These are phyloP conservation scores for Vulpes vulpes DNA, from an alignment of 2,113 vertebrate genomes.

Conservation along the genomic window DNA sequence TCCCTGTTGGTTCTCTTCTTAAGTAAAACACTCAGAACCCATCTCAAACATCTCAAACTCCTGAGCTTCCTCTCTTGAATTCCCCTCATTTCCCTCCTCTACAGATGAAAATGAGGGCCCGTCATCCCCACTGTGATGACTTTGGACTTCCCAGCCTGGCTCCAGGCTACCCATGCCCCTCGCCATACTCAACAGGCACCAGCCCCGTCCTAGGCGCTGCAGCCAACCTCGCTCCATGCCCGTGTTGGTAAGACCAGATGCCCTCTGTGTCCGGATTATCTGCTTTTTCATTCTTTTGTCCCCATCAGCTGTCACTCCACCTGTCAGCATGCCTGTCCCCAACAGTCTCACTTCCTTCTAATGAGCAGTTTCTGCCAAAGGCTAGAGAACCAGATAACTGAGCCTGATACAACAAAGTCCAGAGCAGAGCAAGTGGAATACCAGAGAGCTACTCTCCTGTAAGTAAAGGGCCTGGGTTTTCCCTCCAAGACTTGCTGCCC, in stretches of 20 bases:
- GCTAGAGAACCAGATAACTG: conserved; percentile 47
- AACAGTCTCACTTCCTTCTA: conserved; percentile 35
- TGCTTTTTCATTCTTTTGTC: conserved; percentile 19
- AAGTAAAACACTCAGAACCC: conserved; percentile 18
- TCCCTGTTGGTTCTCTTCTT: not conserved
- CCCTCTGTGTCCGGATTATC: not conserved
- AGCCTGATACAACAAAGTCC: not conserved
- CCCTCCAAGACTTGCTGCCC: not conserved
- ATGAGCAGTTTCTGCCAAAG: conserved; percentile 24
- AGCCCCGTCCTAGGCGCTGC: rapidly evolving
- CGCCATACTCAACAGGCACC: not conserved
- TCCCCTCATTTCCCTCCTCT: not conserved
- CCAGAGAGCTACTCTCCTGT: not conserved
- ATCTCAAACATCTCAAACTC: not conserved
- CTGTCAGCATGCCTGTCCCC: not conserved
- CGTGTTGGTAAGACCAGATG: not conserved
- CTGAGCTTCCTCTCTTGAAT: not conserved
- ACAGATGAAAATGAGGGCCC: not conserved
- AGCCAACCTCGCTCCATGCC: not conserved
- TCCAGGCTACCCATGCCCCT: not conserved
- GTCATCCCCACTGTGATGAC: not conserved
- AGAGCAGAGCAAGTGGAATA: not conserved
- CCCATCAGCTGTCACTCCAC: conserved; percentile 29
- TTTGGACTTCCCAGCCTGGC: not conserved
- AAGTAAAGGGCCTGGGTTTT: not conserved